These are phyloP conservation scores for Mirounga angustirostris DNA, from an alignment of 2,113 vertebrate species.

Conservation along the genomic window DNA sequence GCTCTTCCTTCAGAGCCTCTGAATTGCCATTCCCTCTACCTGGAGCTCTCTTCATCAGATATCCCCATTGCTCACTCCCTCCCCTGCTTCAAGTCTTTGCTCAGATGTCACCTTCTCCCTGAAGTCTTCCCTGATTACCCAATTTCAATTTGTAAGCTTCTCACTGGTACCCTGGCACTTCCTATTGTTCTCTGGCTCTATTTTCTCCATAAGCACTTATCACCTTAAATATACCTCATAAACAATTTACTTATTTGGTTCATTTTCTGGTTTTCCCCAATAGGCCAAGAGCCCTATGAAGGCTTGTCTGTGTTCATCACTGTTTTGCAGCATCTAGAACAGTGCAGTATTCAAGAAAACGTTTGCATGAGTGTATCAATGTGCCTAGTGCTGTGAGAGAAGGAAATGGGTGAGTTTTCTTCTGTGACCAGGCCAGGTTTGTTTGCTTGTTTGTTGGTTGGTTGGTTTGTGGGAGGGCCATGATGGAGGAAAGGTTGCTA, in stretches of 20 bases:
- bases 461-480: not conserved
- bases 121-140: not conserved
- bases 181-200: not conserved
- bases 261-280: not conserved
- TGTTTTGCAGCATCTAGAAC: not conserved
- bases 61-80: not conserved
- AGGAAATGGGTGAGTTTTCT: not conserved
- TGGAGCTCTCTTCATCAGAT: not conserved
- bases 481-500: not conserved
- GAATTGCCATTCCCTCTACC: not conserved
- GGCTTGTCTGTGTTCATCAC: not conserved
- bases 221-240: not conserved
- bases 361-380: not conserved
- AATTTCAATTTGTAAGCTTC: not conserved
- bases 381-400: not conserved
- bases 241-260: slow-evolving; percentile 10
- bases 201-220: not conserved
- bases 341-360: not conserved
- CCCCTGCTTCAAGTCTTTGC: not conserved
- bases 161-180: not conserved
- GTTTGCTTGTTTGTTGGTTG: not conserved
- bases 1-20: not conserved
- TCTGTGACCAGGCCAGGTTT: not conserved
- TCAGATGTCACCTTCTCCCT: not conserved
- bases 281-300: not conserved